Evolutionary conservation across 2,888 invertebrate genomes (phyloP).

Genomic region (Drosophila heteroneura): DNA sequence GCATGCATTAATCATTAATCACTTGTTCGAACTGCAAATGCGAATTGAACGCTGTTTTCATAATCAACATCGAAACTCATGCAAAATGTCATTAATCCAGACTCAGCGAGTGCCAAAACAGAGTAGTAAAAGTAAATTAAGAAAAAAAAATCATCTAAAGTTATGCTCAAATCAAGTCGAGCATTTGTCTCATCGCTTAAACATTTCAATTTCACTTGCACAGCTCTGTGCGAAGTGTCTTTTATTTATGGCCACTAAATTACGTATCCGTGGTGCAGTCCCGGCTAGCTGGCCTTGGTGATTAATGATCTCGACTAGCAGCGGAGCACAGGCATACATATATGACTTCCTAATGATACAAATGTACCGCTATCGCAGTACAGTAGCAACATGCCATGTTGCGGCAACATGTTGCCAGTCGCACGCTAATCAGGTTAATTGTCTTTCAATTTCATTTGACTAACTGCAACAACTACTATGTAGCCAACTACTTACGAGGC

Average conservation of each 20-base stretch:
- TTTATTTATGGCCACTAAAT: constrained; percentile 80
- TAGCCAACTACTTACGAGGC: constrained; percentile 26
- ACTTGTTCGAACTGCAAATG: constrained; percentile 64
- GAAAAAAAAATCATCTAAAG: constrained; percentile 8
- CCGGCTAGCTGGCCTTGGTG: constrained; percentile 60
- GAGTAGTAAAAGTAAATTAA: constrained; percentile 25
- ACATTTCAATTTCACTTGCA: constrained; percentile 78
- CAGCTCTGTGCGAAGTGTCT: constrained; percentile 60
- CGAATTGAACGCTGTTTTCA: constrained; percentile 76
- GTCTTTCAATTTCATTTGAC: constrained; percentile 76
- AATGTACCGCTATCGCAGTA: constrained; percentile 70
- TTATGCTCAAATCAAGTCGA: constrained; percentile 73
- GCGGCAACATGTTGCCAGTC: constrained; percentile 65
- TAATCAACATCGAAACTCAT: constrained; percentile 77
- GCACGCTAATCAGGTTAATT: constrained; percentile 78
- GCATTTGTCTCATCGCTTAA: constrained; percentile 80
- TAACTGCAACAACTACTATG: constrained; percentile 36
- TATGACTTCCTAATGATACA: constrained; percentile 57
- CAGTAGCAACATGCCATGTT: constrained; percentile 58
- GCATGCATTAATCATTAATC: constrained; percentile 71
- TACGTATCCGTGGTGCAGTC: constrained; percentile 69
- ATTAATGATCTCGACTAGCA: constrained; percentile 71
- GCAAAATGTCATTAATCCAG: constrained; percentile 75
- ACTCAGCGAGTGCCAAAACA: constrained; percentile 55
- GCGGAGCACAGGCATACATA: constrained; percentile 23